A percentile compares a stretch with the other conserved stretches of the same genome.
Conservation (phyloP, 2,797 vertebrate species). For the Darevskia mixta region DNA sequence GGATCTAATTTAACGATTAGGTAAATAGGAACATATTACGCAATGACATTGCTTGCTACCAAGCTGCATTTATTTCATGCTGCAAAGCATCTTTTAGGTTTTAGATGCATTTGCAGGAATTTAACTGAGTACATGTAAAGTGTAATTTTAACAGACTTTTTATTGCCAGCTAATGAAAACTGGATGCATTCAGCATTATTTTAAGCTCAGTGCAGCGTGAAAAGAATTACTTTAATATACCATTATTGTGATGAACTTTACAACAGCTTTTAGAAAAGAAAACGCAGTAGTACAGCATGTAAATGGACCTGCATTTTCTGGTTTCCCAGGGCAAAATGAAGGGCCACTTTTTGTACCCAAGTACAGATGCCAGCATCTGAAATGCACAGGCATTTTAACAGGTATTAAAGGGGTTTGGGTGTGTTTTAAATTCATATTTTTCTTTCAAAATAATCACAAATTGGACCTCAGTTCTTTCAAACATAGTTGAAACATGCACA, state of each 20-base stretch:
- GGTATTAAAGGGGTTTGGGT: conserved; percentile 1
- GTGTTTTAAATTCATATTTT: background rate
- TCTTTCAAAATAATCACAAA: background rate
- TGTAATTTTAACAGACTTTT: conserved; percentile 64
- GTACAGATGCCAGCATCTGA: background rate
- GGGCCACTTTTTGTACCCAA: background rate
- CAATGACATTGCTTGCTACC: background rate
- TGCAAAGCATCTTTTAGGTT: conserved; percentile 40
- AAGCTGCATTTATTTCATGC: conserved; percentile 52
- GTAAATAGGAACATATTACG: conserved; percentile 32
- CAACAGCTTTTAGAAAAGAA: conserved; percentile 39
- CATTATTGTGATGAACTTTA: conserved; percentile 50
- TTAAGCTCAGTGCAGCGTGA: conserved; percentile 58
- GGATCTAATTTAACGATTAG: conserved; percentile 18
- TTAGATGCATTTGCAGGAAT: conserved; percentile 49
- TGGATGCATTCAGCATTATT: conserved; percentile 61
- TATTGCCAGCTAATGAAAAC: conserved; percentile 65
- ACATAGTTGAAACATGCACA: background rate
- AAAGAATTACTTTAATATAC: conserved; percentile 53
- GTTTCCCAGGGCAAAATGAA: background rate
- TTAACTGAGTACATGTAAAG: conserved; percentile 49
- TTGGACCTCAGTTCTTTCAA: background rate
- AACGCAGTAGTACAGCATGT: conserved; percentile 15
- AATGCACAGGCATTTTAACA: background rate
- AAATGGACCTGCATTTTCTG: conserved; percentile 36